Evolutionary conservation across 2,797 vertebrate genomes (phyloP), one percentile per base, ranked within the genome.

Genomic region (Lindbergichthys nudifrons): DNA sequence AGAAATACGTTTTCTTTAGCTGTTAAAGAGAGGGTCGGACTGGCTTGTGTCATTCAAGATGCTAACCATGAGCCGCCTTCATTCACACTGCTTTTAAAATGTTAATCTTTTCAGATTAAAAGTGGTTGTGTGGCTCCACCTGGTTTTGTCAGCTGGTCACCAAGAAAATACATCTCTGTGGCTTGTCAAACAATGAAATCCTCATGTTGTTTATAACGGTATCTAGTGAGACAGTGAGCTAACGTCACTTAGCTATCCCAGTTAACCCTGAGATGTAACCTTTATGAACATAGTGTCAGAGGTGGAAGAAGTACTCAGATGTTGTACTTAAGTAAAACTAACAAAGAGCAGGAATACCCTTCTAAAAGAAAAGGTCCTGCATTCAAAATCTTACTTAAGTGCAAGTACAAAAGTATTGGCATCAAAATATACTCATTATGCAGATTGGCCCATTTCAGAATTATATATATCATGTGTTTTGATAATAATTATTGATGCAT

Each of bases 41-140:
- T 1, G 42, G 57, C 42, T 47, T n/a, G 16, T 70, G 15, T 10
- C 21, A 13, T 47, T 32, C 12, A 4, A 36, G 32, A 52, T 60
- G 79, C 78, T 70, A 76, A 77, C 32, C 54, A 3, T 0, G 51
- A 85, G 69, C 21, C 58, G 41, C 12, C 3, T 9, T 52, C 36
- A 13, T 14, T 48, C 21, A 50, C 10, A 14, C 26, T 1, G 8
- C 0, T 2, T 32, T 65, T 11, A 11, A n/a, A 8, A 0, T 30
- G 18, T 18, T 36, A 9, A 2, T 36, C 1, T 15, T 5, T 15
- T 19, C 15, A 43, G 8, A 58, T 26, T 18, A 19, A 23, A 10
- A 21, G 5, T 13, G 15, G 0, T 32, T 11, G 9, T 42, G 1
- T 52, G 52, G 26, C 39, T 39, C 3, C 2, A 0, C 5, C 13